Evolutionary conservation across 2,888 invertebrate genomes (phyloP).

Genomic region (Dolomedes plantarius): DNA sequence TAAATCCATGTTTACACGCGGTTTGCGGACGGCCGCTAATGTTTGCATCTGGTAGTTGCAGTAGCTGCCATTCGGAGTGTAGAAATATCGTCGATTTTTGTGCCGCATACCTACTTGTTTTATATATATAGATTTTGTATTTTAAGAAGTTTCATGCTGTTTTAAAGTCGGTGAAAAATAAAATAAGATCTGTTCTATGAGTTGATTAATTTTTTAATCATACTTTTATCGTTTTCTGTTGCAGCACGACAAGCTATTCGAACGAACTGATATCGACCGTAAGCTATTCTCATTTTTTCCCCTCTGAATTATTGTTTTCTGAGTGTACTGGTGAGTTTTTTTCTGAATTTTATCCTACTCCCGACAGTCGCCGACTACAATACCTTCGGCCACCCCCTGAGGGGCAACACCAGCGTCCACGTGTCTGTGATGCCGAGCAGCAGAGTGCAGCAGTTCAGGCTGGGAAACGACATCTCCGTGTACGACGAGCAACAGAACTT

Average conservation of each 20-base stretch:
- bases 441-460: neutral
- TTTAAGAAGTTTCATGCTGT: too few relatives aligned
- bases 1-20: too few relatives aligned
- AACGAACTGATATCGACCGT: slow-evolving; percentile 58
- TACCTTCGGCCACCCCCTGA: slow-evolving; percentile 58
- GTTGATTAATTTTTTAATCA: too few relatives aligned
- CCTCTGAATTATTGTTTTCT: too few relatives aligned
- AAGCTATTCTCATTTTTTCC: slow-evolving; percentile 6
- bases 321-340: neutral
- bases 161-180: too few relatives aligned
- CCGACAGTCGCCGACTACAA: slow-evolving; percentile 51
- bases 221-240: neutral
- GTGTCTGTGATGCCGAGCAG: slow-evolving; percentile 6
- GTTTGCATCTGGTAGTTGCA: too few relatives aligned
- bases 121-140: too few relatives aligned
- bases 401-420: slow-evolving; percentile 1
- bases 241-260: slow-evolving; percentile 61
- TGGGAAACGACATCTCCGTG: slow-evolving; percentile 32
- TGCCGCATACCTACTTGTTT: too few relatives aligned
- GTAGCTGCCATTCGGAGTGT: too few relatives aligned
- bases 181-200: too few relatives aligned
- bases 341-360: neutral
- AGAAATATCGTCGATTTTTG: too few relatives aligned
- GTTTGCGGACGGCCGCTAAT: too few relatives aligned
- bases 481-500: slow-evolving; percentile 75